Conservation (phyloP, 2,797 vertebrate species). For the Tangara arthus region DNA sequence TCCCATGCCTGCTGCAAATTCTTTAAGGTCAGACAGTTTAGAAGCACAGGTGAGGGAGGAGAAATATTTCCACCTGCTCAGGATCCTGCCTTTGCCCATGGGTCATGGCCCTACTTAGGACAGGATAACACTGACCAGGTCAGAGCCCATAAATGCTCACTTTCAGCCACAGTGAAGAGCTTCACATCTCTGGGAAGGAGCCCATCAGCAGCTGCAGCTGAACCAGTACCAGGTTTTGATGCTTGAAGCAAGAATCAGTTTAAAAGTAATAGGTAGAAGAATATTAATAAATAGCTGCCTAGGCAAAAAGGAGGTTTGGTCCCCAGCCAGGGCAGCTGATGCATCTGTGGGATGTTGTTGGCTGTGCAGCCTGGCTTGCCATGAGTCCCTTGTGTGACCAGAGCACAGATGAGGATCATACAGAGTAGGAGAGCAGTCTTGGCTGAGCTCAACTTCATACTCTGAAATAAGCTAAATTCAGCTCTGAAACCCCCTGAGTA, state of each 20-base stretch:
- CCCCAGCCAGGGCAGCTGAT: conserved; percentile 28
- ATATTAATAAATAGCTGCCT: conserved; percentile 16
- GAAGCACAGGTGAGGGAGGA: neutral
- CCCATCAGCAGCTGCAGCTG: neutral
- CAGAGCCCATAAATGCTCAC: neutral
- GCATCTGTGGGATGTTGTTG: neutral
- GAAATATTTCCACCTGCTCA: neutral
- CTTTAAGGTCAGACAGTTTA: neutral
- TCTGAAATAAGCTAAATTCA: conserved; percentile 42
- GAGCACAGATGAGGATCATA: neutral
- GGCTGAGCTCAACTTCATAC: conserved; percentile 6
- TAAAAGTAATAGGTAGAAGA: neutral
- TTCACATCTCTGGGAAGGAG: neutral
- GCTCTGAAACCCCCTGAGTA: conserved; percentile 40
- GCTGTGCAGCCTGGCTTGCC: neutral
- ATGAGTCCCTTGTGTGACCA: neutral
- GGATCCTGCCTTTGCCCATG: neutral
- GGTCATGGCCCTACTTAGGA: neutral
- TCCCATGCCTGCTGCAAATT: neutral
- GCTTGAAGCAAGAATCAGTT: neutral
- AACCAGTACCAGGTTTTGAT: neutral
- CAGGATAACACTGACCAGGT: neutral
- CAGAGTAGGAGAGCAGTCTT: neutral
- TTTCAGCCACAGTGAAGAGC: neutral
- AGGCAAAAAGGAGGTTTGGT: conserved; percentile 11